Conservation (phyloP, 2,797 vertebrate genomes). For the Vespertilio murinus region DNA sequence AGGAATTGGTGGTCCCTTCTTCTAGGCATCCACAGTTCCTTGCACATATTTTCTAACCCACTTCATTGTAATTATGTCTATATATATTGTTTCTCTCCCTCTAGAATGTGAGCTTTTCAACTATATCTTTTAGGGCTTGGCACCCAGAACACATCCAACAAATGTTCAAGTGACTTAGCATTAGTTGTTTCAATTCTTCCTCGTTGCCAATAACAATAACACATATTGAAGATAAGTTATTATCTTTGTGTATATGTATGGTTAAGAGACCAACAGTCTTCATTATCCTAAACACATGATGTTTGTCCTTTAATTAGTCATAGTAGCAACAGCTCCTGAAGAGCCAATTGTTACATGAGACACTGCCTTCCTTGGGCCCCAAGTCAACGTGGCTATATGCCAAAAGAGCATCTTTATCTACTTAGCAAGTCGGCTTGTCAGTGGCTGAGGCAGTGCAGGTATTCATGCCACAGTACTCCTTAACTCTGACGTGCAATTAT, state of each 20-base stretch:
- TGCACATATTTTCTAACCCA: slow-evolving; percentile 47
- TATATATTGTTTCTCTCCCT: background rate
- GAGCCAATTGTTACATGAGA: slow-evolving; percentile 48
- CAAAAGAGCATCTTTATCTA: slow-evolving; percentile 60
- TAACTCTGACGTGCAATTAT: slow-evolving; percentile 20
- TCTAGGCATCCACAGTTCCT: background rate
- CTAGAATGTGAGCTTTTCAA: slow-evolving; percentile 4
- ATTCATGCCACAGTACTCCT: background rate
- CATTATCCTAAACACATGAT: slow-evolving; percentile 37
- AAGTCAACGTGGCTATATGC: slow-evolving; percentile 35
- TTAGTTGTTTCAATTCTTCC: slow-evolving; percentile 37
- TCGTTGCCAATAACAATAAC: slow-evolving; percentile 31
- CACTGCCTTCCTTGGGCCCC: slow-evolving; percentile 28
- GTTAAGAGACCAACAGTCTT: slow-evolving; percentile 53
- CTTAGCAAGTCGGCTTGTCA: slow-evolving; percentile 24
- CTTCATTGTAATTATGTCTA: background rate
- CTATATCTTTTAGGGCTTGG: background rate
- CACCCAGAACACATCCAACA: background rate
- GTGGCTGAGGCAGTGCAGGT: background rate
- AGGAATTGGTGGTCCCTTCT: slow-evolving; percentile 1
- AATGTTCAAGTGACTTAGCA: slow-evolving; percentile 37
- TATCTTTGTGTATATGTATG: slow-evolving; percentile 21
- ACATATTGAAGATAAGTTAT: slow-evolving; percentile 36
- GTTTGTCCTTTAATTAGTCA: slow-evolving; percentile 56
- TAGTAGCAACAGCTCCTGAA: slow-evolving; percentile 45